Evolutionary conservation across 2,888 invertebrate species (phyloP).

Genomic region (Dasysyrphus albostriatus): DNA sequence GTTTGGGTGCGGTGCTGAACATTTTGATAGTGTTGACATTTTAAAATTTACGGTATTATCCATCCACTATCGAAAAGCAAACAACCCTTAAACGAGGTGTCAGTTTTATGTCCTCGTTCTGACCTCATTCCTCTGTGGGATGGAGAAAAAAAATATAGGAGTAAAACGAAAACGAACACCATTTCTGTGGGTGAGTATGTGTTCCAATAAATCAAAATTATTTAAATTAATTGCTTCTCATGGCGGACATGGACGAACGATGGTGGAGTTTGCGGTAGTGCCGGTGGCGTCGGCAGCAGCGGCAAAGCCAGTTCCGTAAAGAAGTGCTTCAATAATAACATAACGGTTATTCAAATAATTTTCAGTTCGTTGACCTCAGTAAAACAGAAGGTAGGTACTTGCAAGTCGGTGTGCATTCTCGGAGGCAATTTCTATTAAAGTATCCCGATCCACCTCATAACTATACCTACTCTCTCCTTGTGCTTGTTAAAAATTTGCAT

Average conservation of each 20-base stretch:
- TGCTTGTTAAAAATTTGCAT: conserved; percentile 60
- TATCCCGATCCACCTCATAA: not conserved
- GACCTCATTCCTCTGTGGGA: conserved; percentile 30
- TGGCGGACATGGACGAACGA: not conserved
- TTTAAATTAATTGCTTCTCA: conserved; percentile 64
- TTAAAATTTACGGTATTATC: conserved; percentile 68
- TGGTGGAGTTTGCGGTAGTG: not conserved
- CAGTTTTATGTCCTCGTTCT: conserved; percentile 53
- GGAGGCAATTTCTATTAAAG: conserved; percentile 45
- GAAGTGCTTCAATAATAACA: conserved; percentile 53
- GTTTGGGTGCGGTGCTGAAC: conserved; percentile 49
- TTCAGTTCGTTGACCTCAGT: conserved; percentile 40
- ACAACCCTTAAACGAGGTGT: conserved; percentile 35
- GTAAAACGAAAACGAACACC: not conserved
- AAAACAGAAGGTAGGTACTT: conserved; percentile 10
- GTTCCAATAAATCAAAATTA: conserved; percentile 61
- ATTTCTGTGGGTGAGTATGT: conserved; percentile 16
- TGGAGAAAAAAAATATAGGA: not conserved
- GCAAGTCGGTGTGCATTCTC: conserved; percentile 10
- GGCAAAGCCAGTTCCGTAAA: conserved; percentile 18
- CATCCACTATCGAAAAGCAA: conserved; percentile 54
- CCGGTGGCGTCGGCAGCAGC: not conserved
- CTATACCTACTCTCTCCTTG: conserved; percentile 10
- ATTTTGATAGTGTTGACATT: conserved; percentile 69
- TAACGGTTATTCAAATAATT: conserved; percentile 59